Evolutionary conservation across 1,140 invertebrate genomes (phyloP), one percentile per base, ranked within the genome.

Genomic region (Tribolium madens): DNA sequence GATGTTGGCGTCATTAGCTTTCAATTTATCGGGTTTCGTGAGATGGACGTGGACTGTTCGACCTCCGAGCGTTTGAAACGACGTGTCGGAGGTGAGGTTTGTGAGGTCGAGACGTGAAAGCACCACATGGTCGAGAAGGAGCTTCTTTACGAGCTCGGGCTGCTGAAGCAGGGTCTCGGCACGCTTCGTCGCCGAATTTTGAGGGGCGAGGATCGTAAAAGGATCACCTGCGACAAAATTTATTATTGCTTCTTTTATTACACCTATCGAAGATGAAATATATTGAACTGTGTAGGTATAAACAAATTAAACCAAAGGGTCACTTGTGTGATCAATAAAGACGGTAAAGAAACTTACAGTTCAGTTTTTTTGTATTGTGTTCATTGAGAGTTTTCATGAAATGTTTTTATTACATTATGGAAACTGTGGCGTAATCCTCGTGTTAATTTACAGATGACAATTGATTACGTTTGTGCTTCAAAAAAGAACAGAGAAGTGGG

Each of bases 151-250:
- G 4, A 84, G 78, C 36, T 86, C 86, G 0, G 87, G 86, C 17
- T 85, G 83, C 26, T 83, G 81, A n/a, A 85, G 78, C 3, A 86
- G 81, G 12, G 83, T 85, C 17, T 88, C 86, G 36, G 86, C 85
- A 60, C 87, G 86, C 73, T 87, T 86, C 13, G 82, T 86, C 10
- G 86, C 87, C 64, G 87, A 85, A 84, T 90, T 90, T 81, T 86
- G 85, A 9, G 89, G 89, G 68, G 89, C 88, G 77, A 91, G 86
- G 77, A 91, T 87, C 77, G 90, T 91, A 78, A 88, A 91, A 2
- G 88, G 87, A 70, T 88, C 86, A 82, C 89, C 90, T 91, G 86
- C 3, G 86, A 86, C 53, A 69, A 73, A 81, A 83, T 77, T 18
- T 21, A 74, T 15, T 57, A 52, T 52, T 52, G 13, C 21, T 26